Conservation (phyloP, 2,797 vertebrate genomes). For the Rhyacichthys aspro region DNA sequence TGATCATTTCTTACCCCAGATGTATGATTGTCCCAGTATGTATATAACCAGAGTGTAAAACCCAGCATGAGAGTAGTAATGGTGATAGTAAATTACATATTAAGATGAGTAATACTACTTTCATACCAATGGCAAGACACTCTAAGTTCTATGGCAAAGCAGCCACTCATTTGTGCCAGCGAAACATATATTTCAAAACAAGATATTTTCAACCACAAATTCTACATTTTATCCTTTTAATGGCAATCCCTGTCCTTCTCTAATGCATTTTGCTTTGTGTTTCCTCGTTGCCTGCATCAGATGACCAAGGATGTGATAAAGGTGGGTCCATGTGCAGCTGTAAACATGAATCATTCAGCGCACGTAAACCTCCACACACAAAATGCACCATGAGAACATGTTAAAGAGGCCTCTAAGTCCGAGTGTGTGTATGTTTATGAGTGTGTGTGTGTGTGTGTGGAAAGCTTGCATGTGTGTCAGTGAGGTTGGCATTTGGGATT, state of each 20-base stretch:
- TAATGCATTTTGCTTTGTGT: conserved; percentile 34
- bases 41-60: no score
- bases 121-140: no score
- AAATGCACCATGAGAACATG: conserved; percentile 3
- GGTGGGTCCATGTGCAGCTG: conserved; percentile 81
- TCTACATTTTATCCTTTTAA: no score
- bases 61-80: no score
- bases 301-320: conserved; percentile 95
- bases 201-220: no score
- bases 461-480: conserved; percentile 15
- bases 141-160: no score
- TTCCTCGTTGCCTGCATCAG: conserved; percentile 82
- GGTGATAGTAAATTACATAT: no score
- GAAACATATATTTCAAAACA: no score
- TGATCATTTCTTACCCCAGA: no score
- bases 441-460: conserved; percentile 27
- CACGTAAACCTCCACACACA: conserved; percentile 16
- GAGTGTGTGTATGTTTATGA: conserved; percentile 4
- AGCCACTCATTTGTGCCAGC: no score
- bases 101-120: no score
- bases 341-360: conserved; percentile 10
- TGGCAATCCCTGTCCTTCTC: background rate
- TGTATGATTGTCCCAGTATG: no score
- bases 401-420: conserved; percentile 6
- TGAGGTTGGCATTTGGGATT: conserved; percentile 45